Percentiles rank a stretch among this genome's conserved stretches.
Evolutionary conservation across 2,113 vertebrate genomes (phyloP).

Genomic region (Urocitellus parryii): DNA sequence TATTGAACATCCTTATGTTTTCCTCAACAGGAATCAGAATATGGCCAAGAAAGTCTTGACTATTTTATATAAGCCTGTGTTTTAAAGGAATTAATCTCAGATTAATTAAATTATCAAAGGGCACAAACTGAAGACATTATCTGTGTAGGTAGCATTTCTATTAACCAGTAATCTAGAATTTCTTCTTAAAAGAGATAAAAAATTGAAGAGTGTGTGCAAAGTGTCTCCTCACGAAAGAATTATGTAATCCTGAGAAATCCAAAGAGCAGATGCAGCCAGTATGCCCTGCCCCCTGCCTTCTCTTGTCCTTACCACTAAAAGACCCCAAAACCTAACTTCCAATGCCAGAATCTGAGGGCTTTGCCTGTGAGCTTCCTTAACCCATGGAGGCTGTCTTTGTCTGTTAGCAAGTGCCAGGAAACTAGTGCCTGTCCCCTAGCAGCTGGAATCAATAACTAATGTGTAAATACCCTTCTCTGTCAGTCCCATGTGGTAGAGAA

Average conservation of each 20-base stretch:
- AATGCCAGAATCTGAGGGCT: neutral
- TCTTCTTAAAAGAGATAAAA: neutral
- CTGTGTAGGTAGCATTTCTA: neutral
- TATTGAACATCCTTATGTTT: neutral
- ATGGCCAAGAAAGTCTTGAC: no score
- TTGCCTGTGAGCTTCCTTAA: neutral
- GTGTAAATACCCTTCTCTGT: neutral
- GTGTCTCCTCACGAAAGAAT: neutral
- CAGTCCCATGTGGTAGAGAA: no score
- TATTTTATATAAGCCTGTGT: neutral
- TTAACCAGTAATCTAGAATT: neutral
- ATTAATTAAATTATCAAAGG: neutral
- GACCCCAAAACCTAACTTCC: neutral
- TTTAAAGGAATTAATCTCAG: neutral
- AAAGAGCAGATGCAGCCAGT: neutral
- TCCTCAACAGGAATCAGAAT: neutral
- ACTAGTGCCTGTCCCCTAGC: neutral
- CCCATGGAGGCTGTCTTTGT: no score
- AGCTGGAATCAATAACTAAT: neutral
- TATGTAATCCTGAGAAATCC: neutral
- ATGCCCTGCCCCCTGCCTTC: fast-evolving
- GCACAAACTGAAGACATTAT: neutral
- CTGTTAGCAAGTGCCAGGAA: neutral
- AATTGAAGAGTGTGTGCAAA: neutral
- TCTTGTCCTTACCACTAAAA: neutral